Evolutionary conservation across 64 coral and sea anemone species (phyloP).

Genomic region (Montipora capricornis): DNA sequence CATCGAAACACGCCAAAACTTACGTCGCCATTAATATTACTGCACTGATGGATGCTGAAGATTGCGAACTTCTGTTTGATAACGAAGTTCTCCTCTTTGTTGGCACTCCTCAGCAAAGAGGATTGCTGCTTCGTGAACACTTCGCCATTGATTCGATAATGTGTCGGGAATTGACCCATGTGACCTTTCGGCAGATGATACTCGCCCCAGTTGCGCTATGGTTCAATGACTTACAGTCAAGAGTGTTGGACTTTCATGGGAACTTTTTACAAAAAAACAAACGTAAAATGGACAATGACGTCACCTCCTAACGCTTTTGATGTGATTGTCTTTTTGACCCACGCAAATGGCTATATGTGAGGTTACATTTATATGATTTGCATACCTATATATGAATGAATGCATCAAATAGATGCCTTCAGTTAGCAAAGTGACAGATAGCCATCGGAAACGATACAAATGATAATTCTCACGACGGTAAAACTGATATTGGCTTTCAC

Average conservation of each 20-base stretch:
- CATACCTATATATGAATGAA: too few relatives aligned
- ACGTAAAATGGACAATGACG: too few relatives aligned
- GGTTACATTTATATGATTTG: too few relatives aligned
- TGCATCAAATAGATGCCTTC: not conserved
- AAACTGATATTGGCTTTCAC: not conserved
- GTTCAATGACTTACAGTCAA: too few relatives aligned
- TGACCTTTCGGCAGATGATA: not conserved
- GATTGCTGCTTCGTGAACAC: not conserved
- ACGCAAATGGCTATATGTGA: too few relatives aligned
- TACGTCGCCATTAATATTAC: not conserved
- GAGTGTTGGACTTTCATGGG: too few relatives aligned
- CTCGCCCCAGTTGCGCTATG: not conserved
- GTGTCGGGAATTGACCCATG: conserved; percentile 18
- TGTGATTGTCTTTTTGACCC: too few relatives aligned
- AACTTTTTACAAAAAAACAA: too few relatives aligned
- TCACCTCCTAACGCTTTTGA: too few relatives aligned
- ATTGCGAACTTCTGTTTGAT: not conserved
- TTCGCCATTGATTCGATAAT: not conserved
- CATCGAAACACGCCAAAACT: not conserved
- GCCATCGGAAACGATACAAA: not conserved
- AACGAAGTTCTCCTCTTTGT: not conserved
- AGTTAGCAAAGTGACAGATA: not conserved
- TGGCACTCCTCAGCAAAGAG: not conserved
- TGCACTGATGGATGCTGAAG: not conserved
- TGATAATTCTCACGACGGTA: too few relatives aligned